These are phyloP conservation scores for Meandrusa payeni DNA, from an alignment of 2,888 invertebrate species.

Conservation along the genomic window DNA sequence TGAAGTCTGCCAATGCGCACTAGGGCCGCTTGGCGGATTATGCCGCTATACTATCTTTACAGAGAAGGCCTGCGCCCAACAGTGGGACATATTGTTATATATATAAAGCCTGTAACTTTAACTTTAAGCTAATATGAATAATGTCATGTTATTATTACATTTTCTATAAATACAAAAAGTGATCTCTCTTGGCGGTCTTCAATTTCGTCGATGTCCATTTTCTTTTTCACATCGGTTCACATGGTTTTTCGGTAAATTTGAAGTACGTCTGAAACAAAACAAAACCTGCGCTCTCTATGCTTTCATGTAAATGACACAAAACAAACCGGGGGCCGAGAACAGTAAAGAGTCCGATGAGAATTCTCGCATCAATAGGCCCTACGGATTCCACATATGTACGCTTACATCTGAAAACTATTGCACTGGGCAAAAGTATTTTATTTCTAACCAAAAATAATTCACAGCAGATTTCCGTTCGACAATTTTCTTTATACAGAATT, in stretches of 20 bases:
- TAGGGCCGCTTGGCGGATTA: no score
- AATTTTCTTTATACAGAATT: no score
- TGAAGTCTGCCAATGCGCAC: no score
- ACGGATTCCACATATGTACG: conserved; percentile 21
- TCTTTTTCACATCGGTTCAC: conserved; percentile 8
- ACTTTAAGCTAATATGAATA: no score
- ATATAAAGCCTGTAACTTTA: no score
- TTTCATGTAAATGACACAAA: conserved; percentile 24
- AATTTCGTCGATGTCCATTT: neutral
- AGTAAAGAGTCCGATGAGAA: conserved; percentile 24
- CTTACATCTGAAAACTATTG: conserved; percentile 14
- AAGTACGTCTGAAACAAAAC: conserved; percentile 17
- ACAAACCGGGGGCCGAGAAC: conserved; percentile 17
- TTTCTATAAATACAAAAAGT: no score
- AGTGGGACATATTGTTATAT: no score
- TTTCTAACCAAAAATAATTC: conserved; percentile 6
- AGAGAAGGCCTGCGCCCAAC: no score
- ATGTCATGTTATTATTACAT: no score
- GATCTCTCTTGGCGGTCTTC: no score
- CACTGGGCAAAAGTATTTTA: conserved; percentile 13
- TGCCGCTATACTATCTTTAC: no score
- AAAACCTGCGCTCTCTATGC: conserved; percentile 20
- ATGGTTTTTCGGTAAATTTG: conserved; percentile 12
- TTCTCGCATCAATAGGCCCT: conserved; percentile 23
- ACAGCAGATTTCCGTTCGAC: neutral